These are phyloP conservation scores for Heterotilapia buettikoferi DNA, from an alignment of 2,113 vertebrate species.

Conservation along the genomic window DNA sequence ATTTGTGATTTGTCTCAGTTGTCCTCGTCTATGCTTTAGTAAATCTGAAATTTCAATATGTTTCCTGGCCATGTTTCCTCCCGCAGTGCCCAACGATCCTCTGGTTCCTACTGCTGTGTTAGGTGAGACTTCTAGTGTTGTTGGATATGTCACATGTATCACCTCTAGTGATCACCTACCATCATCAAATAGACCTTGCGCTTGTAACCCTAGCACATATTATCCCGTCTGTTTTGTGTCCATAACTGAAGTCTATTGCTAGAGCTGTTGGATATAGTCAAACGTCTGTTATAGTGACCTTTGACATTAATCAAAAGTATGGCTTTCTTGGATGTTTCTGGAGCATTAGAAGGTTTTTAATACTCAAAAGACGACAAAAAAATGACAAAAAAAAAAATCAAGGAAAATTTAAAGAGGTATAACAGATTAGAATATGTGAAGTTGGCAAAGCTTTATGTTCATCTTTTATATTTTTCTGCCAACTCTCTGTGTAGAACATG, in stretches of 20 bases:
- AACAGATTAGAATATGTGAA: neutral
- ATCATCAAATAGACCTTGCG: slow-evolving; percentile 46
- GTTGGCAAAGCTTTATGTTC: neutral
- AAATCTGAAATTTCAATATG: neutral
- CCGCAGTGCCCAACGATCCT: slow-evolving; percentile 96
- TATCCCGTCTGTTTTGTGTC: neutral
- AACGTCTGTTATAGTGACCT: neutral
- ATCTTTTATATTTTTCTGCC: neutral
- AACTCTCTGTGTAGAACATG: neutral
- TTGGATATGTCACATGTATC: slow-evolving; percentile 11
- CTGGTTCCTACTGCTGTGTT: slow-evolving; percentile 98
- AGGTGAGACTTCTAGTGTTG: slow-evolving; percentile 83
- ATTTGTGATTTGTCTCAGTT: neutral
- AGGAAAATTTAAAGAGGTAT: neutral
- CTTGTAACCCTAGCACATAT: neutral
- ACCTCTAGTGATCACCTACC: slow-evolving; percentile 16
- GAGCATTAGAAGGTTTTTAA: neutral
- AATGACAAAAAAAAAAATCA: neutral
- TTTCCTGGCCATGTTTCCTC: slow-evolving; percentile 83
- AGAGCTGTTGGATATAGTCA: neutral
- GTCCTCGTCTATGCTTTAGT: neutral
- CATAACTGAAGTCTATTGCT: neutral
- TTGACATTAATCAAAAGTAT: neutral
- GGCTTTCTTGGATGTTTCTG: neutral
- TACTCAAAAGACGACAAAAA: neutral